Evolutionary conservation across 2,888 invertebrate species (phyloP), one percentile per base, ranked within the genome.

Genomic region (Hemicrepidius hirtus): DNA sequence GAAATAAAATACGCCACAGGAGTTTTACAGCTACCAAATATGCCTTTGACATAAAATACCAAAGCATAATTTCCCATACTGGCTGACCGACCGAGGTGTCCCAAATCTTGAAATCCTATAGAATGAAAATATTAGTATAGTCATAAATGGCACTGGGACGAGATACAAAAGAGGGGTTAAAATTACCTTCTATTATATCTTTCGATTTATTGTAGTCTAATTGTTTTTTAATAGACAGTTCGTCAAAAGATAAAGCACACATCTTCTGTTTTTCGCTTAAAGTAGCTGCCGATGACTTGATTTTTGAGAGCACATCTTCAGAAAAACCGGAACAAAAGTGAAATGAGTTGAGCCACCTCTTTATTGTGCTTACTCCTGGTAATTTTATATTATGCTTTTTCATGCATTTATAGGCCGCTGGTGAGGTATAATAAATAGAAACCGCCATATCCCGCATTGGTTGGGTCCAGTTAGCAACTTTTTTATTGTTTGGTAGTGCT

Each of bases 321-420:
- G 57, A 57, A 57, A 57, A 57, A 13, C 57, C 57, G 3, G 16
- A 16, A 18, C 16, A n/a, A 57, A 57, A 57, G 35, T 57, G n/a
- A 24, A 57, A n/a, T 1, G 57, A 32, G 16, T 37, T 57, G 5
- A 57, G 12, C 57, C 57, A 57, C 37, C 16, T 57, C 9, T 57
- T 57, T 1, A 57, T 13, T 32, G 57, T 57, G 57, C 57, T 57
- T n/a, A 50, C 50, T 50, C 50, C 57, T 9, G 57, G 57, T 35
- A 57, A 37, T 57, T 32, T 28, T 4, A 57, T 37, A 3, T 57
- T 37, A 13, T 57, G 37, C 32, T 16, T 28, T 57, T 57, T 57
- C 13, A 57, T 16, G 18, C 35, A 35, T 57, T 37, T 57, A 32
- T 57, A 57, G 3, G 57, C 57, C 16, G 57, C 35, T 57, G 57